Percentiles rank a stretch among this genome's conserved stretches.
phyloP scores from a whole-genome alignment of 2,113 vertebrate species.

The Zosterops hypoxanthus region DNA sequence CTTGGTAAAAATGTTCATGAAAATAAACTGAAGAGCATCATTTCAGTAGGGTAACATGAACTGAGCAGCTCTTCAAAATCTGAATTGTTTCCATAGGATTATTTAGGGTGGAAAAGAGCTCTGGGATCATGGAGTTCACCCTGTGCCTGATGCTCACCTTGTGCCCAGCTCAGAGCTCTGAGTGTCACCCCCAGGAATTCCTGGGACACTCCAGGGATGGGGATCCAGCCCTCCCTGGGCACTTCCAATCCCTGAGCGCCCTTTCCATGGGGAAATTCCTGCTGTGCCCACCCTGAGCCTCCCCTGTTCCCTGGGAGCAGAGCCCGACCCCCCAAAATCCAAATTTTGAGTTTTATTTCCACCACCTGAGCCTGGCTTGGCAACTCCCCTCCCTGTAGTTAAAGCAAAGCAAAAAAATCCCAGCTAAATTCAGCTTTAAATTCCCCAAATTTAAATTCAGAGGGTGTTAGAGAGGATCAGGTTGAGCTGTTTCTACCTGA shows the following conservation, averaged over 20 bases:
- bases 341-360: background rate
- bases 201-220: background rate
- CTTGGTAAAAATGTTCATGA: background rate
- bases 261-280: background rate
- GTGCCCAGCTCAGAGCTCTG: background rate
- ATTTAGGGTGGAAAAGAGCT: background rate
- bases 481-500: too few relatives aligned
- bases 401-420: too few relatives aligned
- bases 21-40: background rate
- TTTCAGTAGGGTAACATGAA: fast-evolving
- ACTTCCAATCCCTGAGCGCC: fast-evolving
- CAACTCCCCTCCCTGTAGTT: background rate
- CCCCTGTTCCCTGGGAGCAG: background rate
- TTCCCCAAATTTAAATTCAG: too few relatives aligned
- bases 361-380: background rate
- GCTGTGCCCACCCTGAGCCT: too few relatives aligned
- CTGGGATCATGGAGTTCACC: too few relatives aligned
- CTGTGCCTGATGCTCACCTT: fast-evolving
- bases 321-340: fast-evolving
- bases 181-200: background rate
- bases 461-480: fast-evolving
- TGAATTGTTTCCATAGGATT: background rate
- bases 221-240: background rate
- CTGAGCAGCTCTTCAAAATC: background rate
- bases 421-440: background rate